phyloP scores from a whole-genome alignment of 2,797 vertebrate species.

The Acipenser oxyrinchus region DNA sequence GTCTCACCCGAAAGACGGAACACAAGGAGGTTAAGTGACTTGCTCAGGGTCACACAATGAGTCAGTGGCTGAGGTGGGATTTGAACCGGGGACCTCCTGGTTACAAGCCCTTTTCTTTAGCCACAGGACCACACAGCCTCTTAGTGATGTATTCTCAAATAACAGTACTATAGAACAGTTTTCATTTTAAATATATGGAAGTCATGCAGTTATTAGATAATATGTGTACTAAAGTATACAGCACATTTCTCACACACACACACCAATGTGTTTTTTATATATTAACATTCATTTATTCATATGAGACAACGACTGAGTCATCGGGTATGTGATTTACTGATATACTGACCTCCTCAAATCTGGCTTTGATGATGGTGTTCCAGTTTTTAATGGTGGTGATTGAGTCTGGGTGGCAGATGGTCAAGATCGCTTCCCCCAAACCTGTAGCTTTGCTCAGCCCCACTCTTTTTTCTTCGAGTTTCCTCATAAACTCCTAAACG shows the following conservation, averaged over 20 bases:
- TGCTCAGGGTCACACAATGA: too few species aligned
- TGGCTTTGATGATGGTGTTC: constrained; percentile 97
- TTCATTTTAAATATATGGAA: too few species aligned
- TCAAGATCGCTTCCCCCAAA: constrained; percentile 86
- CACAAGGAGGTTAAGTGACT: too few species aligned
- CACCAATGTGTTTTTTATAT: neutral
- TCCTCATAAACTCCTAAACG: constrained; percentile 89
- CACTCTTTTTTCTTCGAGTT: constrained; percentile 84
- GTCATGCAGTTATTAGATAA: too few species aligned
- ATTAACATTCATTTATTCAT: neutral
- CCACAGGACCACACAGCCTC: too few species aligned
- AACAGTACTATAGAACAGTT: too few species aligned
- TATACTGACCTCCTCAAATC: constrained; percentile 90
- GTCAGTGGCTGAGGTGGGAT: too few species aligned
- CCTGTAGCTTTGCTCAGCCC: constrained; percentile 79
- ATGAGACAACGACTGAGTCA: neutral
- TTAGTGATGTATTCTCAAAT: too few species aligned
- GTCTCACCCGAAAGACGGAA: too few species aligned
- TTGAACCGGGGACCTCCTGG: too few species aligned
- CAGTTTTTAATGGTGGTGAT: constrained; percentile 98
- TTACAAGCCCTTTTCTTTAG: too few species aligned
- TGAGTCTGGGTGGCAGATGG: constrained; percentile 93
- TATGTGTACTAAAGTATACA: too few species aligned
- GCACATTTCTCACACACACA: neutral
- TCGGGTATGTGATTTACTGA: neutral